phyloP scores from a whole-genome alignment of 2,113 vertebrate species.

The Hippocampus barbouri region DNA sequence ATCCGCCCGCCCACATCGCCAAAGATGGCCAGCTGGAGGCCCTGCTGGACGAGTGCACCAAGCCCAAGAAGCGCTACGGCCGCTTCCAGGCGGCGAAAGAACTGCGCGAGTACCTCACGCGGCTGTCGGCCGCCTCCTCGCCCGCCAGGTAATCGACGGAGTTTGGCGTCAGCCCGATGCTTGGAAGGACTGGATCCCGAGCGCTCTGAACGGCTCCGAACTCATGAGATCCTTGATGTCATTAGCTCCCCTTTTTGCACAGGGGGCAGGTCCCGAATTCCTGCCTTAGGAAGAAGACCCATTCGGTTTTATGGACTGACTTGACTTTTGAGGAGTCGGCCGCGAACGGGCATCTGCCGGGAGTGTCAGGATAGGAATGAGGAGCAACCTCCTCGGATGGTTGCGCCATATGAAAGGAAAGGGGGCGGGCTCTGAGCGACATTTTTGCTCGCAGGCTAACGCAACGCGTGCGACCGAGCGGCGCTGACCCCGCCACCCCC shows the following conservation, averaged over 20 bases:
- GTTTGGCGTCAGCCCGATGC: constrained; percentile 49
- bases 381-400: constrained; percentile 32
- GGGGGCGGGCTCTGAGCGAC: constrained; percentile 30
- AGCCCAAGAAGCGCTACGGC: constrained; percentile 88
- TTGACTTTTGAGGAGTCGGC: constrained; percentile 41
- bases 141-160: constrained; percentile 84
- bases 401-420: constrained; percentile 15
- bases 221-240: constrained; percentile 62
- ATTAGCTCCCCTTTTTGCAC: constrained; percentile 40
- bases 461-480: constrained; percentile 27
- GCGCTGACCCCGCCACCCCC: background rate
- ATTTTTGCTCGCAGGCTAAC: constrained; percentile 34
- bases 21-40: constrained; percentile 87
- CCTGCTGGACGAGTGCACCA: constrained; percentile 94
- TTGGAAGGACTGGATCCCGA: constrained; percentile 40
- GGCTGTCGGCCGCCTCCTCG: constrained; percentile 73
- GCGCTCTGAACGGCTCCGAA: constrained; percentile 33
- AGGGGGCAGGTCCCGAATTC: constrained; percentile 36
- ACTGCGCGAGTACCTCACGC: constrained; percentile 89
- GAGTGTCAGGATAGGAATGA: constrained; percentile 33
- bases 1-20: constrained; percentile 87
- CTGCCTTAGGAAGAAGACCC: constrained; percentile 40
- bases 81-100: constrained; percentile 92
- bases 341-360: constrained; percentile 37
- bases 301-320: background rate